Evolutionary conservation across 2,797 vertebrate genomes (phyloP).

Genomic region (Galagoides demidoff): DNA sequence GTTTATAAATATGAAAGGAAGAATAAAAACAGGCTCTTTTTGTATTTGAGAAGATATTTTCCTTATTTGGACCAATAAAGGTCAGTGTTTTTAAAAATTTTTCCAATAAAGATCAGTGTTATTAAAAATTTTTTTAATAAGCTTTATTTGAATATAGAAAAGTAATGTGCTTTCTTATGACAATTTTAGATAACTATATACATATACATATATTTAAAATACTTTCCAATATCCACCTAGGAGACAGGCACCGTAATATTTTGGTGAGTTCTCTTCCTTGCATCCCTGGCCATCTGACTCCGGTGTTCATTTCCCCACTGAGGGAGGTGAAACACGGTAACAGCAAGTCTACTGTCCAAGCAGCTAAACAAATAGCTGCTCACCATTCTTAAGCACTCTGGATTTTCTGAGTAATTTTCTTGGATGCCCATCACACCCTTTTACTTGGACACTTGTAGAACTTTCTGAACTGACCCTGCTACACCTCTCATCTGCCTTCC

Average conservation of each 20-base stretch:
- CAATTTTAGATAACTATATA: not conserved
- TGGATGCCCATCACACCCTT: not conserved
- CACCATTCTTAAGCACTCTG: not conserved
- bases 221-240: not conserved
- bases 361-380: not conserved
- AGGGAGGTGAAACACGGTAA: not conserved
- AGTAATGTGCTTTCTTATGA: not conserved
- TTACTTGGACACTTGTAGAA: not conserved
- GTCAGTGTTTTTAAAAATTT: not conserved
- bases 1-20: not conserved
- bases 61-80: not conserved
- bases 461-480: not conserved
- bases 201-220: not conserved
- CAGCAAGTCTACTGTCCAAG: not conserved
- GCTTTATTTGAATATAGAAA: not conserved
- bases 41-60: not conserved
- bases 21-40: not conserved
- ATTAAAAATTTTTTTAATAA: not conserved
- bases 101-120: not conserved
- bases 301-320: not conserved
- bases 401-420: not conserved
- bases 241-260: not conserved
- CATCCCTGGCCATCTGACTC: not conserved
- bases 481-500: rapidly evolving
- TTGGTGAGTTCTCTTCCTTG: not conserved